A percentile compares a stretch with the other conserved stretches of the same genome.
phyloP scores from a whole-genome alignment of 2,797 vertebrate species.

The Gambusia yucatana region DNA sequence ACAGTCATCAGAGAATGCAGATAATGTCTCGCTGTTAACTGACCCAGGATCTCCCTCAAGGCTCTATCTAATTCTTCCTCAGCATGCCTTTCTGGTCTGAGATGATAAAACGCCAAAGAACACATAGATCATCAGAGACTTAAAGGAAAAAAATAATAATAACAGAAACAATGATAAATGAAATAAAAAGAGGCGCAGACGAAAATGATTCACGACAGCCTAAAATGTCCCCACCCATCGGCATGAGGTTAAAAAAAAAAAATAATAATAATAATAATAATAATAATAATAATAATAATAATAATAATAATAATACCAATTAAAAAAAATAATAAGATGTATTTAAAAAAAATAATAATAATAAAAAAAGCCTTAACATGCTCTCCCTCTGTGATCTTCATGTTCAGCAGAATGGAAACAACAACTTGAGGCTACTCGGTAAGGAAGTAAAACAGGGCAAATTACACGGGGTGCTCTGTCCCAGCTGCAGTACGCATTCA shows the following conservation, averaged over 20 bases:
- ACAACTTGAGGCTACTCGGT: slow-evolving; percentile 69
- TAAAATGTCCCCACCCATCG: slow-evolving; percentile 64
- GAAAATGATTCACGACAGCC: slow-evolving; percentile 74
- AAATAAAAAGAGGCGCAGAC: slow-evolving; percentile 62
- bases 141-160: slow-evolving; percentile 30
- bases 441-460: slow-evolving; percentile 71
- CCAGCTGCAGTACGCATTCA: slow-evolving; percentile 7
- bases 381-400: background rate
- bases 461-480: slow-evolving; percentile 70
- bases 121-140: slow-evolving; percentile 80
- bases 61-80: slow-evolving; percentile 95
- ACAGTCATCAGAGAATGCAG: slow-evolving; percentile 94
- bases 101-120: slow-evolving; percentile 85
- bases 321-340: background rate
- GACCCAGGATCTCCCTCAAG: slow-evolving; percentile 94
- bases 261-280: background rate
- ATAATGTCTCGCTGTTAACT: slow-evolving; percentile 93
- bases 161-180: background rate
- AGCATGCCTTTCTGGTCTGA: slow-evolving; percentile 89
- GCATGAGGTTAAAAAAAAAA: background rate
- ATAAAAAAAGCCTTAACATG: slow-evolving; percentile 7
- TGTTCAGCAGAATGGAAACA: slow-evolving; percentile 5
- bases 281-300: background rate
- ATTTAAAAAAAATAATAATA: background rate
- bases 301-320: background rate